Evolutionary conservation across 2,113 vertebrate genomes (phyloP).

Genomic region (Nibea albiflora): DNA sequence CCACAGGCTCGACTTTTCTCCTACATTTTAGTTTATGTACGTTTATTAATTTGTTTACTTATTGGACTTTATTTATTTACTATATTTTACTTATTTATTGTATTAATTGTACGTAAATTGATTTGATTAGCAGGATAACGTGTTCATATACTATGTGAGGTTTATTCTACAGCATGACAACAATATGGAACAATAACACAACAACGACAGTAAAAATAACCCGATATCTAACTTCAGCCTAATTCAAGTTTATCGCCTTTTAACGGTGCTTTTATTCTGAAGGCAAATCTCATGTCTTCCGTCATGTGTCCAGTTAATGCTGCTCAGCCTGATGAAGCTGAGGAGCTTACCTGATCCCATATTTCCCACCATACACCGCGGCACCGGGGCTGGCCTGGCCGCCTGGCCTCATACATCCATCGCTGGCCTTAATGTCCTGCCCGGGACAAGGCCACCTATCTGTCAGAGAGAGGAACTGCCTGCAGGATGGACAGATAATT

Average conservation of each 20-base stretch:
- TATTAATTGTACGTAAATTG: too few species aligned
- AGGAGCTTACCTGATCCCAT: slow-evolving; percentile 78
- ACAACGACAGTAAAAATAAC: neutral
- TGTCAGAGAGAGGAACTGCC: slow-evolving; percentile 27
- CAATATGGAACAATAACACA: neutral
- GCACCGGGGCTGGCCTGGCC: slow-evolving; percentile 11
- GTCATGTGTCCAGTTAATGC: neutral
- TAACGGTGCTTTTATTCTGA: slow-evolving; percentile 53
- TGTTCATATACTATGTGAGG: too few species aligned
- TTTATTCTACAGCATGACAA: too few species aligned
- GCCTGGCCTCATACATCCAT: too few species aligned
- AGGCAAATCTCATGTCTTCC: neutral
- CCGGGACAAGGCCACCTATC: slow-evolving; percentile 51
- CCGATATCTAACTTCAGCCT: too few species aligned
- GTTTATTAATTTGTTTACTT: too few species aligned
- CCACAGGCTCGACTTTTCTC: too few species aligned
- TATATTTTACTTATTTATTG: too few species aligned
- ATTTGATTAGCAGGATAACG: too few species aligned
- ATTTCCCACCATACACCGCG: slow-evolving; percentile 79
- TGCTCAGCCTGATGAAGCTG: neutral
- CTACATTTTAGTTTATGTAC: too few species aligned
- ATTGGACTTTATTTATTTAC: too few species aligned
- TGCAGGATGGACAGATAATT: neutral
- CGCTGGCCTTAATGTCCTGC: slow-evolving; percentile 9
- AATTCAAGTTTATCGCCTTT: neutral